Conservation (phyloP, 2,888 invertebrate species). For the Aricia artaxerxes region DNA sequence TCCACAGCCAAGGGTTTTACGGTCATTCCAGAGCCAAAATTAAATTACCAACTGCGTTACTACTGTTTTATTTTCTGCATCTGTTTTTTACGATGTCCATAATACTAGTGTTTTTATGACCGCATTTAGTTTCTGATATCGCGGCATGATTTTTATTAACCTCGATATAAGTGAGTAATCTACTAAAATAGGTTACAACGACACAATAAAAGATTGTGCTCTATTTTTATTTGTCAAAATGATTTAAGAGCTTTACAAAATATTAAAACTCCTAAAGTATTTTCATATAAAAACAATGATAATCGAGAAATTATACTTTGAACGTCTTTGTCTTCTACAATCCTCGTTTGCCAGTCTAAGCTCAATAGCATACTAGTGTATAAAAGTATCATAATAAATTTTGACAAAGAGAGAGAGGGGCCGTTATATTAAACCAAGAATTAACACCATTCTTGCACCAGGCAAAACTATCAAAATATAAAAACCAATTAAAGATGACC, state of each 20-base stretch:
- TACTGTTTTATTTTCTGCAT: conserved; percentile 26
- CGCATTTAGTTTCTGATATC: conserved; percentile 11
- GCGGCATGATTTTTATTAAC: conserved; percentile 17
- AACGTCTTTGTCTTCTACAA: no score
- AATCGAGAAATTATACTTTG: no score
- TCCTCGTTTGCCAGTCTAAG: no score
- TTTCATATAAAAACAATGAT: no score
- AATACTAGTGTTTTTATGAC: conserved; percentile 18
- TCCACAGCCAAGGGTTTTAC: conserved; percentile 14
- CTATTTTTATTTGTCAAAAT: background rate
- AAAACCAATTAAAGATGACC: background rate
- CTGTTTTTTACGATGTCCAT: conserved; percentile 23
- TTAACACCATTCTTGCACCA: no score
- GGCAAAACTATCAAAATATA: no score
- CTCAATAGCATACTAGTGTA: no score
- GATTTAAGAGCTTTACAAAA: background rate
- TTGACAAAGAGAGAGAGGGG: no score
- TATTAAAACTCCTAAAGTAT: no score
- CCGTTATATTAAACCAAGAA: no score
- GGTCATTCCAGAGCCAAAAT: conserved; percentile 25
- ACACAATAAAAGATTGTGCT: background rate
- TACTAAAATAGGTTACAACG: background rate
- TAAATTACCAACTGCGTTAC: conserved; percentile 15
- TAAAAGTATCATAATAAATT: no score
- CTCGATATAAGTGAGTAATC: background rate